Conservation (phyloP, 1,140 invertebrate species). For the Penaeus indicus region DNA sequence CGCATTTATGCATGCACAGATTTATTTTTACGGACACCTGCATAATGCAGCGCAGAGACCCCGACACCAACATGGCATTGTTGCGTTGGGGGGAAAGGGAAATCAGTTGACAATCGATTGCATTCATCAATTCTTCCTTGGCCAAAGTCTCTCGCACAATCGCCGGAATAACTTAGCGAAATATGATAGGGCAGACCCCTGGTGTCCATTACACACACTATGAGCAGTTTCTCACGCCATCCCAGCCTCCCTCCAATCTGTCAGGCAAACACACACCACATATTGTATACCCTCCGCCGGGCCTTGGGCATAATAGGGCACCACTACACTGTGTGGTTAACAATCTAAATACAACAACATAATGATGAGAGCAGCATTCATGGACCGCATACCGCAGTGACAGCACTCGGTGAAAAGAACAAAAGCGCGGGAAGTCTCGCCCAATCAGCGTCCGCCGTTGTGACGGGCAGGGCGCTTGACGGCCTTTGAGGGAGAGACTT, state of each 20-base stretch:
- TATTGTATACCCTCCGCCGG: conserved; percentile 23
- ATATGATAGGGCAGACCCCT: conserved; percentile 31
- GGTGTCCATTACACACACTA: conserved; percentile 23
- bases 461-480: conserved; percentile 14
- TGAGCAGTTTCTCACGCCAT: conserved; percentile 39
- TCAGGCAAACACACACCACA: conserved; percentile 8
- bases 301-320: conserved; percentile 21
- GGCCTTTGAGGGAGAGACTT: not conserved
- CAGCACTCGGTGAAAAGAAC: conserved; percentile 49
- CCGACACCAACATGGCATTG: too few species aligned
- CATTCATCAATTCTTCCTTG: too few species aligned
- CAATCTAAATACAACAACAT: conserved; percentile 52
- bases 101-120: too few species aligned
- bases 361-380: conserved; percentile 58
- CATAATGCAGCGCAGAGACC: too few species aligned
- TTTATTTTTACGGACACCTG: too few species aligned
- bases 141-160: too few species aligned
- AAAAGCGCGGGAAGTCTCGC: conserved; percentile 25
- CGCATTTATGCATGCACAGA: too few species aligned
- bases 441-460: conserved; percentile 29
- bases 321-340: conserved; percentile 46
- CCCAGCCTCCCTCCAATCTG: conserved; percentile 30
- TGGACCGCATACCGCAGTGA: conserved; percentile 36
- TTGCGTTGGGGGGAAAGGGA: too few species aligned
- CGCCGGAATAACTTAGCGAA: not conserved